Evolutionary conservation across 2,888 invertebrate species (phyloP).

Genomic region (Conomelus anceps): DNA sequence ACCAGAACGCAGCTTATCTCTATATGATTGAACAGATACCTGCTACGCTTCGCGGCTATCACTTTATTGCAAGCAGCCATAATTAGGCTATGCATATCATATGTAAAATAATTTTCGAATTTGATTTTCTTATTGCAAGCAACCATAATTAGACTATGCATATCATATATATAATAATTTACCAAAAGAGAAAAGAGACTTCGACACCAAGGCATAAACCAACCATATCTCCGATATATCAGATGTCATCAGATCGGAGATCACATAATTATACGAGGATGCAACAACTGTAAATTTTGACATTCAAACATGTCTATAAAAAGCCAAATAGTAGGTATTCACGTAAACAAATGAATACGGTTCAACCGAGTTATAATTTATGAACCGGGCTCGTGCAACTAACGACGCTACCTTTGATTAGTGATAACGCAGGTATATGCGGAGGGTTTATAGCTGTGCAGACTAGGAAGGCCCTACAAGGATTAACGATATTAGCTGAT

Average conservation of each 20-base stretch:
- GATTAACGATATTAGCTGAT: neutral
- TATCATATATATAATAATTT: no score
- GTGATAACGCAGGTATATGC: neutral
- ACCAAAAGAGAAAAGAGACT: no score
- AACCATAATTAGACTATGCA: no score
- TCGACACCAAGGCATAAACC: neutral
- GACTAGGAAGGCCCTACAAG: neutral
- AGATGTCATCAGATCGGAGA: neutral
- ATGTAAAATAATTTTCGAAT: no score
- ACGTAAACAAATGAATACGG: neutral
- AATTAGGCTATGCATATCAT: no score
- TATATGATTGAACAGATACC: no score
- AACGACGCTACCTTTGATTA: neutral
- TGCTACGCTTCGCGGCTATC: no score
- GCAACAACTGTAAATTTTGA: neutral
- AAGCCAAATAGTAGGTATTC: neutral
- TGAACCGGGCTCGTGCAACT: neutral
- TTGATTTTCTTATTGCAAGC: no score
- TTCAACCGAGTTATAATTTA: neutral
- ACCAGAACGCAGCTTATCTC: no score
- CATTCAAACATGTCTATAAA: neutral
- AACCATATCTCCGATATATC: no score
- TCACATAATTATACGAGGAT: neutral
- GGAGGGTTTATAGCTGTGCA: neutral
- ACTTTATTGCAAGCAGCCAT: no score